Conservation (phyloP, 1,140 invertebrate genomes). For the Sycophila sp. region DNA sequence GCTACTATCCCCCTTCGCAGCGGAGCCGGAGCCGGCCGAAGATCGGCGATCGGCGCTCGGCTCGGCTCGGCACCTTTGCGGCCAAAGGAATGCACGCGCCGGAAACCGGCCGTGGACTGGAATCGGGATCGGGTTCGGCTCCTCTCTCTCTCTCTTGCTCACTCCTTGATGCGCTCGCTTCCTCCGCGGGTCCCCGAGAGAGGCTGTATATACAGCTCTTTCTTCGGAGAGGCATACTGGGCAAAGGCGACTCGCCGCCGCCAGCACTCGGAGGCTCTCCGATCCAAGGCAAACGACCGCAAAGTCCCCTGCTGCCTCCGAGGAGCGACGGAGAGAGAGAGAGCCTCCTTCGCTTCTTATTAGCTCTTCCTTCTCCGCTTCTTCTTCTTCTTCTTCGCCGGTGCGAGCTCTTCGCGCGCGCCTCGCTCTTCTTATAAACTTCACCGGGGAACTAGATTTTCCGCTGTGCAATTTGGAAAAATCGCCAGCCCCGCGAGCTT, state of each 20-base stretch:
- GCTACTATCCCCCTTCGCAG: background rate
- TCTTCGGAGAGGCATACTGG: background rate
- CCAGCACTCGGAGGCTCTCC: background rate
- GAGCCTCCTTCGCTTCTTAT: constrained; percentile 11
- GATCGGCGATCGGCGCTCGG: constrained; percentile 32
- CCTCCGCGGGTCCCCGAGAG: background rate
- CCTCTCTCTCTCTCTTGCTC: background rate
- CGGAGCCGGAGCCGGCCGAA: constrained; percentile 17
- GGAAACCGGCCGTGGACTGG: constrained; percentile 39
- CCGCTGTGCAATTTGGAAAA: background rate
- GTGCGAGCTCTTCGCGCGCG: background rate
- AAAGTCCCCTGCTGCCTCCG: constrained; percentile 13
- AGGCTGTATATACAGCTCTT: background rate
- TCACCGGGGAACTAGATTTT: background rate
- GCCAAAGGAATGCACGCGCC: constrained; percentile 29
- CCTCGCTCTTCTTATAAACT: background rate
- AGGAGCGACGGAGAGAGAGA: background rate
- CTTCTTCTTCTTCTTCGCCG: background rate
- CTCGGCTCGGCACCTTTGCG: constrained; percentile 4
- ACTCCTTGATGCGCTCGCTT: background rate
- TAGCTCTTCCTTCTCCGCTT: constrained; percentile 24
- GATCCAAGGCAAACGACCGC: constrained; percentile 40
- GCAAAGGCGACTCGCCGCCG: constrained; percentile 20
- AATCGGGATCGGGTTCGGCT: constrained; percentile 39
- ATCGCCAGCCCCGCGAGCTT: background rate